Conservation (phyloP, 2,113 vertebrate species). For the Dendrocopos noguchii region DNA sequence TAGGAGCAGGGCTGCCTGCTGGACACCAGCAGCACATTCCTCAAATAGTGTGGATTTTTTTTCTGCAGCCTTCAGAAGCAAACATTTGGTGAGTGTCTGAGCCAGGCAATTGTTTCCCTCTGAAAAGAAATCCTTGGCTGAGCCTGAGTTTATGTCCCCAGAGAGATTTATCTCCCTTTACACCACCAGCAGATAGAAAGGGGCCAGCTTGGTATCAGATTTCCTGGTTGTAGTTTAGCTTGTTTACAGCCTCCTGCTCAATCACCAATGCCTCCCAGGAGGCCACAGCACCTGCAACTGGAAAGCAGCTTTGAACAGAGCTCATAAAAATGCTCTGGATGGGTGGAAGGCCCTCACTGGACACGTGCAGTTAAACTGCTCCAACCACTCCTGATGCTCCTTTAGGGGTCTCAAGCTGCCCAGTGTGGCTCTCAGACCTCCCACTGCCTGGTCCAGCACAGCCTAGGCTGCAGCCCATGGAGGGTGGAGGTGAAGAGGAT, state of each 20-base stretch:
- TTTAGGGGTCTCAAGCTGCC: neutral
- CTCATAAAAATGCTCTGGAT: rapidly evolving
- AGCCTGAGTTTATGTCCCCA: neutral
- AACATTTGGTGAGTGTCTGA: neutral
- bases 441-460: rapidly evolving
- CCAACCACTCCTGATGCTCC: neutral
- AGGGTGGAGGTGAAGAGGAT: too few species aligned
- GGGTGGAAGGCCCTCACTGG: neutral
- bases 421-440: rapidly evolving
- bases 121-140: constrained; percentile 23
- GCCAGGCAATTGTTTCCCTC: neutral
- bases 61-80: constrained; percentile 30
- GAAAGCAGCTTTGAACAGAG: neutral
- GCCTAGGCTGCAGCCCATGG: neutral
- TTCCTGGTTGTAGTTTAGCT: neutral
- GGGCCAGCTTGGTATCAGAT: neutral
- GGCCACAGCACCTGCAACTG: neutral
- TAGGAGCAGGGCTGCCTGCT: neutral
- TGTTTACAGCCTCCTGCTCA: neutral
- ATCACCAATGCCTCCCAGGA: neutral
- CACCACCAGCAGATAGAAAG: neutral
- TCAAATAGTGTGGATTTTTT: constrained; percentile 22
- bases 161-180: neutral
- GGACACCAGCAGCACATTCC: neutral
- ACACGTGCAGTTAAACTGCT: rapidly evolving